Base-by-base conservation (phyloP, 2,113 vertebrate genomes). In the Tachycineta bicolor region DNA sequence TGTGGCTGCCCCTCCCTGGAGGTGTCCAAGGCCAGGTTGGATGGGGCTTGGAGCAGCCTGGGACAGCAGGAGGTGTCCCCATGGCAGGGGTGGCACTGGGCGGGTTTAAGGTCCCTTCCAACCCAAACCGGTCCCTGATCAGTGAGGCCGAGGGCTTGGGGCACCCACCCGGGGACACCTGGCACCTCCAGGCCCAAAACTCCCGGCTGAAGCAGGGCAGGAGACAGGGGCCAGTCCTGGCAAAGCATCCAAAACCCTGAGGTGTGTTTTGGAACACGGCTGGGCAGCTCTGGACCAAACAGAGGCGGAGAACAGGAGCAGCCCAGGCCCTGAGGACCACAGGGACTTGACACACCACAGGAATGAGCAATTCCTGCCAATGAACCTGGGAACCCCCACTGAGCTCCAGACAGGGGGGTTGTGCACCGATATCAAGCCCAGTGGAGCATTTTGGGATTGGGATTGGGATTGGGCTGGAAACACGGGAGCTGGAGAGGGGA, bases 241-340 rank as follows among this genome's bases (percentile, higher is more conserved):
- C 2, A 26, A 29, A 77, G 49, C 2, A 4, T 2, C 52, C 12
- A 0, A 41, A 77, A 15, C 2, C 44, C 58, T 11, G 28, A 8
- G 71, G 10, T 2, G 5, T 1, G 2, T 6, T 73, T 14, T 3
- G 53, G 37, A n/a, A 1, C 13, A 7, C 3, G 1, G 0, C 6
- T 8, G 60, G 12, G 43, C 49, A 33, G 18, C 10, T 3, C 55
- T 14, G 18, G 33, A 5, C 6, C 12, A 5, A 55, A 37, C 2
- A 5, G 3, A 4, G 26, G 4, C 2, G 0, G 2, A 53, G 3
- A 13, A 14, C 23, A 24, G 58, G 60, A 47, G 29, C 56, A 56
- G 44, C 23, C 26, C 88, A 29, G 37, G 46, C 18, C 55, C 8
- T 18, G 60, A 33, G 70, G 17, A 22, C 10, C 74, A 8, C 16